Evolutionary conservation across 2,888 invertebrate species (phyloP).

Genomic region (Eugnorisma glareosa): DNA sequence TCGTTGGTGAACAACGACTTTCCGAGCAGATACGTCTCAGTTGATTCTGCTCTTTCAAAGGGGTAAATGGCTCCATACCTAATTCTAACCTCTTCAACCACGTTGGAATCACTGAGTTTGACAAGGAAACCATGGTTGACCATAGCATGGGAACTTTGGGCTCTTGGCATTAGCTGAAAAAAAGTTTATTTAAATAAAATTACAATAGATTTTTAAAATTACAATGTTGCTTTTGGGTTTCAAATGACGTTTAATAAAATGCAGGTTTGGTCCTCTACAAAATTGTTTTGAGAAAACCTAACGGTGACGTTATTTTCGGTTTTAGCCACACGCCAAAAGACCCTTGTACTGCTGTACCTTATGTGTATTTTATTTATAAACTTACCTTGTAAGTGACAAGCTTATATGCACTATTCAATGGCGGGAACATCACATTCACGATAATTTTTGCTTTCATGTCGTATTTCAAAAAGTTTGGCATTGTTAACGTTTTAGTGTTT

Average conservation of each 20-base stretch:
- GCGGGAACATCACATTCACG: conserved; percentile 76
- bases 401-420: conserved; percentile 83
- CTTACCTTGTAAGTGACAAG: conserved; percentile 91
- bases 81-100: conserved; percentile 75
- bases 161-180: conserved; percentile 92
- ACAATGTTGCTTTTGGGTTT: background rate
- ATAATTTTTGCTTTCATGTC: conserved; percentile 70
- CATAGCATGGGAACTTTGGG: conserved; percentile 93
- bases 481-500: conserved; percentile 68
- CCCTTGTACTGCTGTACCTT: background rate
- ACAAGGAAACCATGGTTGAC: conserved; percentile 94
- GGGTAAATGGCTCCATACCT: conserved; percentile 91
- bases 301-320: background rate
- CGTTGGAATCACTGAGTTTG: conserved; percentile 79
- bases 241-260: background rate
- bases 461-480: conserved; percentile 81
- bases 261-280: too few relatives aligned
- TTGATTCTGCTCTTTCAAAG: conserved; percentile 85
- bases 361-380: background rate
- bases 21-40: conserved; percentile 87
- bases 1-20: conserved; percentile 81
- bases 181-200: background rate
- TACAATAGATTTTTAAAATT: background rate
- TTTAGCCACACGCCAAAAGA: background rate
- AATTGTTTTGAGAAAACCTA: background rate